These are phyloP conservation scores for Priocnemis perturbator DNA, from an alignment of 2,888 invertebrate species.

Conservation along the genomic window DNA sequence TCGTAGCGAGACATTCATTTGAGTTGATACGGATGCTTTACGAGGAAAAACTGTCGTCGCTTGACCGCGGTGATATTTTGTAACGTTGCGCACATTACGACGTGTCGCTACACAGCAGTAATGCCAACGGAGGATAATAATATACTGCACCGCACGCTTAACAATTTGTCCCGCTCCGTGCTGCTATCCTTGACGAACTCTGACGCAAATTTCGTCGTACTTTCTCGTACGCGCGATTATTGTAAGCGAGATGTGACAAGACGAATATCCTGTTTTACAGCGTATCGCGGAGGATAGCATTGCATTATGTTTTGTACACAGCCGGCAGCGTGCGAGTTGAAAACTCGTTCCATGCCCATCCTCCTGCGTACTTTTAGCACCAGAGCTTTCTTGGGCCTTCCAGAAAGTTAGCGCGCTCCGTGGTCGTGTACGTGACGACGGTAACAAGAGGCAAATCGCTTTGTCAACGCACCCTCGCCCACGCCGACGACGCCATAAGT, in stretches of 20 bases:
- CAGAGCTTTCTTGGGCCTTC: conserved; percentile 33
- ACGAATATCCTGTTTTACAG: conserved; percentile 24
- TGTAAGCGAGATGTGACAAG: conserved; percentile 13
- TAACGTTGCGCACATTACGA: too few relatives aligned
- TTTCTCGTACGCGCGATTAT: conserved; percentile 17
- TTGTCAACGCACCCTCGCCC: conserved; percentile 49
- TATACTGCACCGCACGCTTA: too few relatives aligned
- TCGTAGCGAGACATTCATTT: too few relatives aligned
- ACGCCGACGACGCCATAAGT: conserved; percentile 29
- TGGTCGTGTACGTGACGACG: conserved; percentile 50
- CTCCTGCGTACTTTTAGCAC: conserved; percentile 30
- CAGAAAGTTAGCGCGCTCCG: conserved; percentile 46
- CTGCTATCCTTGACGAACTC: too few relatives aligned
- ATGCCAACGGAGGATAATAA: too few relatives aligned
- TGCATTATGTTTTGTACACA: conserved; percentile 30
- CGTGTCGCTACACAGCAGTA: too few relatives aligned
- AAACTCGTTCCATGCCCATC: conserved; percentile 21
- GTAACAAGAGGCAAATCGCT: conserved; percentile 58
- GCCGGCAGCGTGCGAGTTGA: conserved; percentile 12
- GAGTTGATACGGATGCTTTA: too few relatives aligned
- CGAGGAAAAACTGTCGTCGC: too few relatives aligned
- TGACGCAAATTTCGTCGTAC: neutral
- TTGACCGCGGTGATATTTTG: too few relatives aligned
- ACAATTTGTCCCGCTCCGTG: too few relatives aligned
- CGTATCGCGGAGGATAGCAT: conserved; percentile 15